A percentile compares a stretch with the other conserved stretches of the same genome.
Evolutionary conservation across 2,113 vertebrate genomes (phyloP).

Genomic region (Alces alces): DNA sequence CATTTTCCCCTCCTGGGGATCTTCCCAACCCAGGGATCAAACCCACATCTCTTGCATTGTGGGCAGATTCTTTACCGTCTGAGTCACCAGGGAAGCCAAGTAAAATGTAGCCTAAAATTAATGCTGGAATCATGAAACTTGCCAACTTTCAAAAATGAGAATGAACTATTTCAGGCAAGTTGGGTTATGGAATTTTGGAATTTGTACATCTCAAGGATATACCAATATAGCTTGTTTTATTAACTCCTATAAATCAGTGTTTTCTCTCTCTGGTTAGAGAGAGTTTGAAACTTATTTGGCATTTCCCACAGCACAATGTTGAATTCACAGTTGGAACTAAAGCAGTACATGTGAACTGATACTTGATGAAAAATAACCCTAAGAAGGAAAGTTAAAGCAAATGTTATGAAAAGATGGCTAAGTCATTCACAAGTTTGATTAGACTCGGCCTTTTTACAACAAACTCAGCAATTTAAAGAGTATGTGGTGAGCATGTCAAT

Average conservation of each 20-base stretch:
- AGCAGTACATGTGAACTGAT: not conserved
- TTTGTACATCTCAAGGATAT: not conserved
- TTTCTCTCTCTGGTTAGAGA: not conserved
- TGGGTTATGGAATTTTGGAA: not conserved
- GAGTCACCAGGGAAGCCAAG: not conserved
- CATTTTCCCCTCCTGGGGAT: not conserved
- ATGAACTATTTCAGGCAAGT: not conserved
- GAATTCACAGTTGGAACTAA: not conserved
- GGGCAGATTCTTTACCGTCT: not conserved
- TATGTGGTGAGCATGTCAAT: not conserved
- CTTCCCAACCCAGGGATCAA: not conserved
- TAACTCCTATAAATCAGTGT: not conserved
- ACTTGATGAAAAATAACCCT: not conserved
- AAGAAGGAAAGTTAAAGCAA: not conserved
- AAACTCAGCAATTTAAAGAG: not conserved
- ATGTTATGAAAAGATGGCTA: not conserved
- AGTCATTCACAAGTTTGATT: not conserved
- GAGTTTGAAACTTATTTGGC: conserved; percentile 10
- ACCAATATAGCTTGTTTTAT: not conserved
- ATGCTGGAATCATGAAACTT: not conserved
- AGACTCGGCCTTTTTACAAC: not conserved
- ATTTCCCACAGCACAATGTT: not conserved
- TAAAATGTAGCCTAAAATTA: not conserved
- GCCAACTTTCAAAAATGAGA: not conserved
- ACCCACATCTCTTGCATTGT: not conserved